These are phyloP conservation scores for Onychomys torridus DNA, from an alignment of 2,797 vertebrate species.

Conservation along the genomic window DNA sequence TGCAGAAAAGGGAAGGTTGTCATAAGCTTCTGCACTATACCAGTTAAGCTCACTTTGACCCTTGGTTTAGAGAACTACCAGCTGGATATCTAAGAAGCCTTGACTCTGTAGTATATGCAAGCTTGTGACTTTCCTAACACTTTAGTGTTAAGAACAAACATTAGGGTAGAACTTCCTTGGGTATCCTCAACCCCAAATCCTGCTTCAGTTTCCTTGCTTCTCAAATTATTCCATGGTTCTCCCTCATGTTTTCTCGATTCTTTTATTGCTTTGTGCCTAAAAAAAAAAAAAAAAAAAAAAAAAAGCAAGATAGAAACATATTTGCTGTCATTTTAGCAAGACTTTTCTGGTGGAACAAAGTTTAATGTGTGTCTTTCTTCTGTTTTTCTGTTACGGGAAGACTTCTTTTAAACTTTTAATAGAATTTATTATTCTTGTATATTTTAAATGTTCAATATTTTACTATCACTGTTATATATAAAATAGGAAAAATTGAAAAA, in stretches of 20 bases:
- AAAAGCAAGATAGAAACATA: neutral
- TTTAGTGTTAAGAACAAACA: neutral
- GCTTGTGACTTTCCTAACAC: neutral
- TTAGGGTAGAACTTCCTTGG: neutral
- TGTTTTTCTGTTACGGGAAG: neutral
- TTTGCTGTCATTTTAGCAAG: neutral
- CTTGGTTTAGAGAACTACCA: neutral
- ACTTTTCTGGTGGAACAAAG: neutral
- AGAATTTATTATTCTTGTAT: neutral
- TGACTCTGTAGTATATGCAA: neutral
- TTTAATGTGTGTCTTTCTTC: neutral
- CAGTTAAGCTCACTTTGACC: neutral
- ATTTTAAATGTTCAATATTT: neutral
- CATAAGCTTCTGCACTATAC: neutral
- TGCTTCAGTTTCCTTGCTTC: neutral
- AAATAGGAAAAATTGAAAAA: neutral
- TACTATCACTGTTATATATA: neutral
- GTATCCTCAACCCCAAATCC: neutral
- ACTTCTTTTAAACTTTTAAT: neutral
- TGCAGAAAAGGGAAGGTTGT: accelerated
- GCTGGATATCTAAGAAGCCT: neutral
- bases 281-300: neutral
- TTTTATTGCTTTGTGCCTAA: neutral
- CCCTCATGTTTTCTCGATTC: neutral
- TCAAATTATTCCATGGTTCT: neutral